Evolutionary conservation across 2,888 invertebrate species (phyloP).

Genomic region (Agonopterix heracliana): DNA sequence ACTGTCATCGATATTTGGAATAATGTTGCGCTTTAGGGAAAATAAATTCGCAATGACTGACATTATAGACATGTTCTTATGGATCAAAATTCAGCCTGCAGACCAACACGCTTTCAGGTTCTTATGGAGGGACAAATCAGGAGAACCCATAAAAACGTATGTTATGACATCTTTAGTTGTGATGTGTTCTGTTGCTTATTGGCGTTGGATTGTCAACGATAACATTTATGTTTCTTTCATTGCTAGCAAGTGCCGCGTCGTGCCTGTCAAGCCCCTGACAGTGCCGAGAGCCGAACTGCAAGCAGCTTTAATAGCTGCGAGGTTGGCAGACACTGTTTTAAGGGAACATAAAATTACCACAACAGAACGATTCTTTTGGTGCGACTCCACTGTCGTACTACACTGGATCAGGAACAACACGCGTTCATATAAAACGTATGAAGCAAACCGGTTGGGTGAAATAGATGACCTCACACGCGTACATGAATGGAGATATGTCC

Average conservation of each 20-base stretch:
- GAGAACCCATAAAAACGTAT: not conserved
- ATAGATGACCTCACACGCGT: slow-evolving; percentile 11
- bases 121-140: slow-evolving; percentile 7
- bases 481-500: slow-evolving; percentile 10
- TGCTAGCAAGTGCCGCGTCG: not conserved
- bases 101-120: slow-evolving; percentile 13
- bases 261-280: not conserved
- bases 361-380: slow-evolving; percentile 4
- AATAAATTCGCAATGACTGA: slow-evolving; percentile 9
- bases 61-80: slow-evolving; percentile 12
- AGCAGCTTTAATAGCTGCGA: slow-evolving; percentile 13
- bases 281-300: slow-evolving; percentile 14
- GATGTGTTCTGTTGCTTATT: slow-evolving; percentile 11
- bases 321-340: slow-evolving; percentile 11
- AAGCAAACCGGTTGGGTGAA: slow-evolving; percentile 12
- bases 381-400: slow-evolving; percentile 10
- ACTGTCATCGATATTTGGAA: slow-evolving; percentile 14
- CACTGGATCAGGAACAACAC: slow-evolving; percentile 9
- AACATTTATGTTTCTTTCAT: not conserved
- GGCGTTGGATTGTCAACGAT: slow-evolving; percentile 3
- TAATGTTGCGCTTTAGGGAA: slow-evolving; percentile 17
- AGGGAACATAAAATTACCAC: slow-evolving; percentile 6
- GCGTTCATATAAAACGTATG: slow-evolving; percentile 12
- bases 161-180: slow-evolving; percentile 15
- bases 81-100: slow-evolving; percentile 10